Conservation (phyloP, 2,797 vertebrate species). For the Fundulus diaphanus region DNA sequence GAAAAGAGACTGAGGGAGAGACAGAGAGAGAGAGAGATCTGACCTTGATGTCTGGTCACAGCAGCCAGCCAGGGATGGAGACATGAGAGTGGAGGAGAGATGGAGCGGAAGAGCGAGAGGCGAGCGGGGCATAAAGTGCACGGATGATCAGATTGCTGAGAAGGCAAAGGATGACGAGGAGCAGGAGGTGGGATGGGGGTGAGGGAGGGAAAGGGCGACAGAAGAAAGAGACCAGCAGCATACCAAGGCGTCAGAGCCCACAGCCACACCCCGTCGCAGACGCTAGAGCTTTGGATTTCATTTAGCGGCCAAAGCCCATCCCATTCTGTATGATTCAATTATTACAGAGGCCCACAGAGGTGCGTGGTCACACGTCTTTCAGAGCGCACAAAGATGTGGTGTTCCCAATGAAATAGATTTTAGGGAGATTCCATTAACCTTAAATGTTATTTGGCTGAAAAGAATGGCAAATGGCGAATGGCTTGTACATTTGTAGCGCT, state of each 20-base stretch:
- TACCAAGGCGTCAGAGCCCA: conserved; percentile 61
- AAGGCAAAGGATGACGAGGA: conserved; percentile 64
- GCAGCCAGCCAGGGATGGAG: conserved; percentile 63
- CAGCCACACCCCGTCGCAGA: conserved; percentile 66
- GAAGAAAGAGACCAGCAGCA: conserved; percentile 48
- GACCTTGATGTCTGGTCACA: conserved; percentile 80
- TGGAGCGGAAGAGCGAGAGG: conserved; percentile 28
- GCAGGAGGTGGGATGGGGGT: conserved; percentile 19
- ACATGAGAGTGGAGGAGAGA: conserved; percentile 64
- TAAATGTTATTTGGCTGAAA: not conserved
- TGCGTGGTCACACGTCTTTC: not conserved
- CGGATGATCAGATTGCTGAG: conserved; percentile 73
- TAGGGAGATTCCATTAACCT: not conserved
- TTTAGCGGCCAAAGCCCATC: conserved; percentile 3
- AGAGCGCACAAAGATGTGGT: not conserved
- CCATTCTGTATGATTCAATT: not conserved
- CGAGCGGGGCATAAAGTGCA: conserved; percentile 57
- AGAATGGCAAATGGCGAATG: not conserved
- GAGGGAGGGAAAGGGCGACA: not conserved
- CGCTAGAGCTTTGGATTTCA: not conserved
- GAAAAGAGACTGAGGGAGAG: conserved; percentile 48
- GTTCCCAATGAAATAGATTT: no score
- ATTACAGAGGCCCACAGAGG: not conserved
- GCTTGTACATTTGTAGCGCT: no score
- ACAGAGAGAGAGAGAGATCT: conserved; percentile 62